Percentiles rank a stretch among this genome's conserved stretches.
Conservation (phyloP, 2,888 invertebrate species). For the Anthophora plumipes region DNA sequence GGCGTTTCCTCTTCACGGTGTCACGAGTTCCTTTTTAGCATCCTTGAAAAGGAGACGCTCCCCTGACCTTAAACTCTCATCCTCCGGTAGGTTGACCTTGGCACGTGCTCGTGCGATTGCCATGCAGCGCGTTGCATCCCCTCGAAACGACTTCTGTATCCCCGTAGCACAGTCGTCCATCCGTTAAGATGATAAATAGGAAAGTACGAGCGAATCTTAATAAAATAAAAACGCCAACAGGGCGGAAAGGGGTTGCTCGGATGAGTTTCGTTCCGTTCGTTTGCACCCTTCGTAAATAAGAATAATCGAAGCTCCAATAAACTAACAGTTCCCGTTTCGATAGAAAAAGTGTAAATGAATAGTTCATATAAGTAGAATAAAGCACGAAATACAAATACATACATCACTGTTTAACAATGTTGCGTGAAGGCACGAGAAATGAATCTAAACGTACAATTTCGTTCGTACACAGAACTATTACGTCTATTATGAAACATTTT, state of each 20-base stretch:
- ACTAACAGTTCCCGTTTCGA: no score
- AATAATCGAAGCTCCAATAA: neutral
- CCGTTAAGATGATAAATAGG: constrained; percentile 38
- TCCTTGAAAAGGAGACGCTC: constrained; percentile 39
- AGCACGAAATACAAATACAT: no score
- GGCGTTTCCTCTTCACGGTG: constrained; percentile 2
- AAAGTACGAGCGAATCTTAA: neutral
- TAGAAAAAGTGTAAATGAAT: no score
- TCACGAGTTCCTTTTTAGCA: constrained; percentile 16
- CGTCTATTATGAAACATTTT: no score
- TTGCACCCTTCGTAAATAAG: neutral
- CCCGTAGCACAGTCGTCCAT: constrained; percentile 9
- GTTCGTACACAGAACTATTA: no score
- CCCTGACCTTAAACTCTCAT: constrained; percentile 61
- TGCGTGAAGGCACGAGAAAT: no score
- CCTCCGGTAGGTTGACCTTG: constrained; percentile 50
- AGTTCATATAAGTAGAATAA: no score
- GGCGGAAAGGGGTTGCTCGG: neutral
- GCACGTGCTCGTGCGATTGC: constrained; percentile 54
- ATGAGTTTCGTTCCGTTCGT: neutral
- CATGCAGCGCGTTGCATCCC: constrained; percentile 57
- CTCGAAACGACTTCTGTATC: constrained; percentile 40
- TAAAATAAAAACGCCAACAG: neutral
- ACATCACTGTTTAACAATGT: no score
- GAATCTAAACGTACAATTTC: no score